phyloP scores from a whole-genome alignment of 2,888 invertebrate genomes.

The Cerastis rubricosa region DNA sequence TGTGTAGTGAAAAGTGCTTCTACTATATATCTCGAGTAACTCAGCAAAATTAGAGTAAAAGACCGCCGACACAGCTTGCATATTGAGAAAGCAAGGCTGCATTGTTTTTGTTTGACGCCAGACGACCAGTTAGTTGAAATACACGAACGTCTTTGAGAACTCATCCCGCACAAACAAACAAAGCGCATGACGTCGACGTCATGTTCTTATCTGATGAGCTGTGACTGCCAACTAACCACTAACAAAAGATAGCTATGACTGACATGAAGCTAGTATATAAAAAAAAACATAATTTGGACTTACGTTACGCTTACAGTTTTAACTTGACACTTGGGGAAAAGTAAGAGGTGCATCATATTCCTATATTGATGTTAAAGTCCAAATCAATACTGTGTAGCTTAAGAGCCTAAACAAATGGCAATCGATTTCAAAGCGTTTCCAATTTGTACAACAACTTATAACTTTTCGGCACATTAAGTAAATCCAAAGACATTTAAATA shows the following conservation, averaged over 20 bases:
- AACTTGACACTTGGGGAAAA: too few species aligned
- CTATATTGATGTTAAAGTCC: too few species aligned
- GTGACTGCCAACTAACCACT: neutral
- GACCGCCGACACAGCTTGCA: neutral
- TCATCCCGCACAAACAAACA: slow-evolving; percentile 19
- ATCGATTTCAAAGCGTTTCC: neutral
- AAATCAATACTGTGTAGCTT: neutral
- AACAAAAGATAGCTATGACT: slow-evolving; percentile 9
- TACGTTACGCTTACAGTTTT: too few species aligned
- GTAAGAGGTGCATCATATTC: too few species aligned
- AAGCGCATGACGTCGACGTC: slow-evolving; percentile 3
- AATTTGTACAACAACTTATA: neutral
- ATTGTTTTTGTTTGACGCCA: neutral
- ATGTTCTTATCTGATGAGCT: slow-evolving; percentile 10
- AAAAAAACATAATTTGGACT: neutral
- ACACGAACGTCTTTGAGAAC: slow-evolving; percentile 28
- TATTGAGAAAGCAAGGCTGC: neutral
- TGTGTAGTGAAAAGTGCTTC: neutral
- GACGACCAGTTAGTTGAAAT: slow-evolving; percentile 1
- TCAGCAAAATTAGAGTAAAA: neutral
- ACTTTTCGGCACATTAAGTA: too few species aligned
- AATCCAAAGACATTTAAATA: too few species aligned
- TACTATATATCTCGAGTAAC: neutral
- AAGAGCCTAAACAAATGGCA: neutral
- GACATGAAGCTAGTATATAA: neutral